Percentiles rank a stretch among this genome's conserved stretches.
Evolutionary conservation across 2,888 invertebrate species (phyloP).

Genomic region (Lasioglossum villosulum): DNA sequence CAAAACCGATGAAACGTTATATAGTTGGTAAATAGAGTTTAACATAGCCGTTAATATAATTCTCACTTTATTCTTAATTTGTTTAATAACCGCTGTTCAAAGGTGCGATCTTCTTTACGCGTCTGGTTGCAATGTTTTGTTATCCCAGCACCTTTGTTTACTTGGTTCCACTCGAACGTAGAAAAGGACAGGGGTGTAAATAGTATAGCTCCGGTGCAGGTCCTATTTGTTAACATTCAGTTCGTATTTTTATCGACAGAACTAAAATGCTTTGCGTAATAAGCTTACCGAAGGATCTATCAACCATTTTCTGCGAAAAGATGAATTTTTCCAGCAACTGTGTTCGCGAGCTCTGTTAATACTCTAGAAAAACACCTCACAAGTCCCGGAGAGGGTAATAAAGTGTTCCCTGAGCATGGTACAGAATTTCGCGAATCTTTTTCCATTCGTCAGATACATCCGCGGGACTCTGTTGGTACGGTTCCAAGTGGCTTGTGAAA

Average conservation of each 20-base stretch:
- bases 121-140: too few species aligned
- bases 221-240: too few species aligned
- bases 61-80: too few species aligned
- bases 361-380: slow-evolving; percentile 23
- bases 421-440: slow-evolving; percentile 26
- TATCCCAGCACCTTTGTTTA: too few species aligned
- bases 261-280: not conserved
- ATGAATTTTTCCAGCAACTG: not conserved
- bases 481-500: slow-evolving; percentile 60
- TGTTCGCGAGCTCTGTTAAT: not conserved
- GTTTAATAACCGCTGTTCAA: too few species aligned
- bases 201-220: too few species aligned
- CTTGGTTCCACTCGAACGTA: too few species aligned
- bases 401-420: slow-evolving; percentile 33
- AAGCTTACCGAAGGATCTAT: not conserved
- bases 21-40: not conserved
- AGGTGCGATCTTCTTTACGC: too few species aligned
- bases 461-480: slow-evolving; percentile 54
- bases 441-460: slow-evolving; percentile 28
- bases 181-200: too few species aligned
- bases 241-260: not conserved
- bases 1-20: not conserved
- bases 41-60: not conserved
- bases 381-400: slow-evolving; percentile 44
- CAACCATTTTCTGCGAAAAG: not conserved